Evolutionary conservation across 2,888 invertebrate genomes (phyloP).

Genomic region (Ophion ellenae): DNA sequence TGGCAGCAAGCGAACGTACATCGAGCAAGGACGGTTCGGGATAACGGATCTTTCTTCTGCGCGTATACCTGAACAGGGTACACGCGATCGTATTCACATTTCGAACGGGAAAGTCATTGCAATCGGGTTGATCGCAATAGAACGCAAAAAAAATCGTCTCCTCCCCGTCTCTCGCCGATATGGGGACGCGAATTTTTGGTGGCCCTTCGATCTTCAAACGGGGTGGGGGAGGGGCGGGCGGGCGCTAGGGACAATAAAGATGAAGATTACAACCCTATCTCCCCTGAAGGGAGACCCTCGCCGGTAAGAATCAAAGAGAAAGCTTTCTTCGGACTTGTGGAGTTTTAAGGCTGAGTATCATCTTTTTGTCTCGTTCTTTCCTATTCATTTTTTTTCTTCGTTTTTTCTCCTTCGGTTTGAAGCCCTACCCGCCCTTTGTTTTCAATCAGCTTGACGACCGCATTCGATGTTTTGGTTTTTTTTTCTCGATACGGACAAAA

Average conservation of each 20-base stretch:
- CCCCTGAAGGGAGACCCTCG: slow-evolving; percentile 16
- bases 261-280: slow-evolving; percentile 50
- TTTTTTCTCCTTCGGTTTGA: background rate
- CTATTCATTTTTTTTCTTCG: background rate
- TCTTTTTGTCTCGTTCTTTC: slow-evolving; percentile 3
- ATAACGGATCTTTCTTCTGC: slow-evolving; percentile 72
- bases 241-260: slow-evolving; percentile 18
- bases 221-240: background rate
- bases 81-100: slow-evolving; percentile 48
- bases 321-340: slow-evolving; percentile 63
- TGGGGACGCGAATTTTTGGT: slow-evolving; percentile 63
- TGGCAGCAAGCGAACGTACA: slow-evolving; percentile 75
- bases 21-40: slow-evolving; percentile 73
- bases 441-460: background rate
- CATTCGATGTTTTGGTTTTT: background rate
- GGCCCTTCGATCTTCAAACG: slow-evolving; percentile 31
- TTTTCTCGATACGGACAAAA: background rate
- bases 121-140: slow-evolving; percentile 52
- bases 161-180: slow-evolving; percentile 35
- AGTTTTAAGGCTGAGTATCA: slow-evolving; percentile 52
- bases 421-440: background rate
- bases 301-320: slow-evolving; percentile 71
- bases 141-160: slow-evolving; percentile 16
- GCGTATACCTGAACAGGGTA: slow-evolving; percentile 68
- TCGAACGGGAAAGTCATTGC: slow-evolving; percentile 52